Evolutionary conservation across 2,888 invertebrate species (phyloP), one percentile per base, ranked within the genome.

Genomic region (Bembecia ichneumoniformis): DNA sequence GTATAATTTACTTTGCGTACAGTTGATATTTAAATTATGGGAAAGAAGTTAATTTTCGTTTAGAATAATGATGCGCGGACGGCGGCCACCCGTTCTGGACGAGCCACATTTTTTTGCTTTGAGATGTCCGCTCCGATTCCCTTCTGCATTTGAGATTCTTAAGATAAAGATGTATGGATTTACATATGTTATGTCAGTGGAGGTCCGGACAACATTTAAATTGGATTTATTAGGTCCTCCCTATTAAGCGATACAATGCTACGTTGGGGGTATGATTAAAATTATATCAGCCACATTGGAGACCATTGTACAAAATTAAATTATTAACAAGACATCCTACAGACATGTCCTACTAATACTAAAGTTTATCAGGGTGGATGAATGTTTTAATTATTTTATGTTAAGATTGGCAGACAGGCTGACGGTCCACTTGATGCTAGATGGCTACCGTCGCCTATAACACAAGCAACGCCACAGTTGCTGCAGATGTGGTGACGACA

Each of bases 91-190:
- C 82, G 83, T 77, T 77, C 73, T 74, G 78, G 72, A 72, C 72
- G 82, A 81, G 82, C 57, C 69, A 60, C 61, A 64, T 54, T 58
- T 59, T 64, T 71, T 75, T 72, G 63, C 60, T 68, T 79, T 73
- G 74, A 61, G 62, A 63, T 66, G 71, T 71, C 71, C 73, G 68
- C 64, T 68, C 72, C 74, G 77, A 74, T 28, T 28, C 28, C 5
- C 28, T 28, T 77, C 76, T 74, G 70, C 74, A 65, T 81, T 80
- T 83, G 77, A 77, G 86, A 86, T 84, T 77, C 76, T 71, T 63
- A 79, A 83, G 86, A 86, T 86, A 86, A 86, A 83, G 82, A 81
- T 72, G 84, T 86, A 84, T 83, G 75, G 65, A 86, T 87, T 84
- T 78, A 86, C 87, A 87, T 87, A 84, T 83, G 84, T 83, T 82